These are phyloP conservation scores for Xanthia togata DNA, from an alignment of 2,888 invertebrate species.

Conservation along the genomic window DNA sequence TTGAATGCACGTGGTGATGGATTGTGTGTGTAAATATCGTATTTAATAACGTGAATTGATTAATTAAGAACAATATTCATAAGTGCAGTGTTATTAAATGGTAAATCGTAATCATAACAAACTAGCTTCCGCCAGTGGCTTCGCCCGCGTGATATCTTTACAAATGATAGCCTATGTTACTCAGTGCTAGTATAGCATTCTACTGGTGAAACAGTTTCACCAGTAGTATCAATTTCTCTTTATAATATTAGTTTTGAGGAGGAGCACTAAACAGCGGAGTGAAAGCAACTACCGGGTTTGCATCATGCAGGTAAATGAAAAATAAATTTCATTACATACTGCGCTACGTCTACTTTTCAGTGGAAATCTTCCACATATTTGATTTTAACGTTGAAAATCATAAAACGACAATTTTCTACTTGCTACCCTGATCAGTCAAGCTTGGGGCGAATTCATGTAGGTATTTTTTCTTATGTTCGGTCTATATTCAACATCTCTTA, in stretches of 20 bases:
- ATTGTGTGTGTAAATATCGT: neutral
- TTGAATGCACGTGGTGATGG: constrained; percentile 28
- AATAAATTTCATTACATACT: neutral
- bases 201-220: no score
- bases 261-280: neutral
- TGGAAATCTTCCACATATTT: neutral
- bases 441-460: neutral
- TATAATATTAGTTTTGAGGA: neutral
- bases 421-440: neutral
- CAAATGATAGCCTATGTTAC: no score
- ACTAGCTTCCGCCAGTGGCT: no score
- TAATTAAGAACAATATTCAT: neutral
- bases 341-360: neutral
- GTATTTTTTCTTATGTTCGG: neutral
- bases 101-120: neutral
- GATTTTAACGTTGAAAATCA: neutral
- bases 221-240: no score
- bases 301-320: constrained; percentile 43
- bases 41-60: neutral
- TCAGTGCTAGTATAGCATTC: no score
- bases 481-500: neutral
- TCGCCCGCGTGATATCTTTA: no score
- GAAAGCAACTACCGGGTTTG: neutral
- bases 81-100: constrained; percentile 2
- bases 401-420: neutral